A percentile compares a stretch with the other conserved stretches of the same genome.
Evolutionary conservation across 2,888 invertebrate species (phyloP).

Genomic region (Athalia circularis): DNA sequence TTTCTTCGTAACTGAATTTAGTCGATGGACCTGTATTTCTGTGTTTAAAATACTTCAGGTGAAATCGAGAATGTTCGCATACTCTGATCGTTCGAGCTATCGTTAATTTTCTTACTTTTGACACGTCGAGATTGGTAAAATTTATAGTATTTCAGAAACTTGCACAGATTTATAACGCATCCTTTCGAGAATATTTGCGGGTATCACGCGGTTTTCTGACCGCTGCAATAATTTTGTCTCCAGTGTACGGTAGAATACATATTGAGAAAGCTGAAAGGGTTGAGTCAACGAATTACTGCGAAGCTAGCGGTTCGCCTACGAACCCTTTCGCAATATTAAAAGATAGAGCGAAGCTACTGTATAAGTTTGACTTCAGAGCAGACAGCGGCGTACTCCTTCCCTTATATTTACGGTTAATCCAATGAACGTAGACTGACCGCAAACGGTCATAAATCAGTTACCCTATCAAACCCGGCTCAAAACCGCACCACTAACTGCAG

Average conservation of each 20-base stretch:
- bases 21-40: too few species aligned
- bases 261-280: neutral
- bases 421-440: conserved; percentile 62
- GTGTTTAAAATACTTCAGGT: too few species aligned
- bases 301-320: neutral
- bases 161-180: too few species aligned
- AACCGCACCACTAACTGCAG: conserved; percentile 49
- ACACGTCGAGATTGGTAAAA: too few species aligned
- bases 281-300: neutral
- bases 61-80: too few species aligned
- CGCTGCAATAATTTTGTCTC: neutral
- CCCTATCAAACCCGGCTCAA: conserved; percentile 49
- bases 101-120: too few species aligned
- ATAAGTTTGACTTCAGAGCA: neutral
- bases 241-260: neutral
- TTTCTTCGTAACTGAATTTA: too few species aligned
- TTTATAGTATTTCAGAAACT: too few species aligned
- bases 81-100: too few species aligned
- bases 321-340: neutral
- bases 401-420: conserved; percentile 59
- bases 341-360: too few species aligned
- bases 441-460: conserved; percentile 64
- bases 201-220: too few species aligned
- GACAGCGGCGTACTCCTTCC: conserved; percentile 18
- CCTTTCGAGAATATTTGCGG: too few species aligned